These are phyloP conservation scores for Pocota personata DNA, from an alignment of 2,888 invertebrate species.

Conservation along the genomic window DNA sequence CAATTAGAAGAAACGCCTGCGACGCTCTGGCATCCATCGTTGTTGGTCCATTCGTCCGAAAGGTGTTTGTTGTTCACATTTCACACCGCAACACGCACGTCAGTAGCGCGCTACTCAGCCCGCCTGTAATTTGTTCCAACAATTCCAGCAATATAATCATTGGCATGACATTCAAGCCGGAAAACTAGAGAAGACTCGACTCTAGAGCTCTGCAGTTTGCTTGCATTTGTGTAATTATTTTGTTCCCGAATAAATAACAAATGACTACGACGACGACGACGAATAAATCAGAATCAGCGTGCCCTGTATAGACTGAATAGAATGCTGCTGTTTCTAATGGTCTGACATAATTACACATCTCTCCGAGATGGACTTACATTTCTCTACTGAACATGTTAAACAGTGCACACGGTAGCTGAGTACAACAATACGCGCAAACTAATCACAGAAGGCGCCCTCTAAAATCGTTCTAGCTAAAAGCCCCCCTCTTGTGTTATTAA, in stretches of 20 bases:
- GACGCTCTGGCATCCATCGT: slow-evolving; percentile 51
- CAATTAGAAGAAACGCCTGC: slow-evolving; percentile 69
- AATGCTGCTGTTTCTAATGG: slow-evolving; percentile 50
- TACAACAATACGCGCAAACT: slow-evolving; percentile 47
- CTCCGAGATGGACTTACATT: slow-evolving; percentile 16
- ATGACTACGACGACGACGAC: slow-evolving; percentile 43
- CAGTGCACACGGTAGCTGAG: slow-evolving; percentile 35
- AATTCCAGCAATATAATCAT: slow-evolving; percentile 28
- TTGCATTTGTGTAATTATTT: slow-evolving; percentile 64
- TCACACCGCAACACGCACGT: slow-evolving; percentile 62
- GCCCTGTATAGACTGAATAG: slow-evolving; percentile 9
- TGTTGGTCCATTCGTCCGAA: slow-evolving; percentile 29
- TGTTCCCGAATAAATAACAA: slow-evolving; percentile 66
- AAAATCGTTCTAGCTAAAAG: slow-evolving; percentile 11
- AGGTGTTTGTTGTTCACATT: slow-evolving; percentile 52
- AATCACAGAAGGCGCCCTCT: slow-evolving; percentile 65
- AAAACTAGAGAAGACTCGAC: neutral
- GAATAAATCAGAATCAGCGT: slow-evolving; percentile 41
- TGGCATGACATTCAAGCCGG: slow-evolving; percentile 39
- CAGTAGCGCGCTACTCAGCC: slow-evolving; percentile 32
- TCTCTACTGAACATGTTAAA: no score
- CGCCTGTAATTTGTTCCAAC: slow-evolving; percentile 58
- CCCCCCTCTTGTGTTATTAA: neutral
- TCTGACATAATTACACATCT: slow-evolving; percentile 64
- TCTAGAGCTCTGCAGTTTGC: slow-evolving; percentile 9